Evolutionary conservation across 2,113 vertebrate genomes (phyloP), one percentile per base, ranked within the genome.

Genomic region (Hemicordylus capensis): DNA sequence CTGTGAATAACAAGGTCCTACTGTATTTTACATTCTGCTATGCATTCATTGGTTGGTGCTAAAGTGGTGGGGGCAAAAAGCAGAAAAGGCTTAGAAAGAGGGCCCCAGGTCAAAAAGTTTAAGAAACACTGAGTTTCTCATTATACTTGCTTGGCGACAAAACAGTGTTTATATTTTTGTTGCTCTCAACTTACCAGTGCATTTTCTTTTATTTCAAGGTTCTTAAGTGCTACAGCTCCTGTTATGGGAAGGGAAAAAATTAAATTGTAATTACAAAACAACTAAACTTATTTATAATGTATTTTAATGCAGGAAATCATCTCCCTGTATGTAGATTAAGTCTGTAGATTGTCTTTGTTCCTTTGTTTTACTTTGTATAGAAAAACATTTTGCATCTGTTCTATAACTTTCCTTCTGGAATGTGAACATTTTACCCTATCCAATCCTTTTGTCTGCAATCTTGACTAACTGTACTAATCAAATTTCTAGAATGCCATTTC

Each of bases 151-250:
- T 39, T 19, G 51, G 28, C 54, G 10, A 26, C 26, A 78, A 42
- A 20, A 6, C 26, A 39, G 6, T 64, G 19, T 59, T 88, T 88
- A 66, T 75, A 75, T 59, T 87, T 87, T 87, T 83, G 77, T 63
- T 85, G 83, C 34, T 87, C 1, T 83, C 86, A 88, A 96, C 98
- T 96, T 97, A 99, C 99, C 97, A 99, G 90, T 26, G 98, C 99
- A 97, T 99, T 99, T 96, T 99, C 99, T 95, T 99, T 99, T 96
- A 99, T 99, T 96, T 98, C 97, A 90, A 99, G 97, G 94, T 98
- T 98, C 93, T 91, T 98, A 67, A 99, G 95, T 54, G 97, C 90
- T 56, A 98, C 99, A 37, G 97, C 97, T 90, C 99, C 99, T 99
- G 94, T 76, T 94, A 93, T 28, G 31, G 85, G 73, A 91, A 87